Evolutionary conservation across 2,113 vertebrate species (phyloP).

Genomic region (Vanacampus margaritifer): DNA sequence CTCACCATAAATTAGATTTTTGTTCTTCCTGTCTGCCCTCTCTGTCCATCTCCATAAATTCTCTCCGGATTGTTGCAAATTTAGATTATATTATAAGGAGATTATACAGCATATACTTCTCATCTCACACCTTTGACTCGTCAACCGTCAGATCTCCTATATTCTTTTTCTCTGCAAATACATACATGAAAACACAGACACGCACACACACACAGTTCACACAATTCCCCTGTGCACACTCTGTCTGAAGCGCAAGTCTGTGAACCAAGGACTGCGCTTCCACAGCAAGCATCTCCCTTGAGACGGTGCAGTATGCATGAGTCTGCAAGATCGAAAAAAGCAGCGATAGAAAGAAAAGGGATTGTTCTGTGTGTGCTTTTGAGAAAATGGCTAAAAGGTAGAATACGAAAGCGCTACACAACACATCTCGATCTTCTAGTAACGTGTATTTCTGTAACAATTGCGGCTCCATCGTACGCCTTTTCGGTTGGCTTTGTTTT

Average conservation of each 20-base stretch:
- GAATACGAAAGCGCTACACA: slow-evolving; percentile 7
- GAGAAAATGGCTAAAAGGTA: background rate
- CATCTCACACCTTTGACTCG: slow-evolving; percentile 32
- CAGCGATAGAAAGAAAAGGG: background rate
- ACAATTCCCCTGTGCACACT: slow-evolving; percentile 17
- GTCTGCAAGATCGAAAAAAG: slow-evolving; percentile 10
- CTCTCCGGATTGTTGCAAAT: slow-evolving; percentile 2
- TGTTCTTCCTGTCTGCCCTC: slow-evolving; percentile 2
- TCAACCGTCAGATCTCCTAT: slow-evolving; percentile 22
- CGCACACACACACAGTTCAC: slow-evolving; percentile 10
- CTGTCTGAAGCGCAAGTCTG: slow-evolving; percentile 37
- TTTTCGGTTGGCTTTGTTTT: no score
- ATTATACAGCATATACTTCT: slow-evolving; percentile 34
- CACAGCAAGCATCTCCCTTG: slow-evolving; percentile 24
- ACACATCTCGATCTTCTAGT: background rate
- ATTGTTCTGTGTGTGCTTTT: background rate
- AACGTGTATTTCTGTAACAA: no score
- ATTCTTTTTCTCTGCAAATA: slow-evolving; percentile 17
- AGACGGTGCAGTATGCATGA: slow-evolving; percentile 16
- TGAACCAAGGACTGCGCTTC: slow-evolving; percentile 34
- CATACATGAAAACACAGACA: slow-evolving; percentile 8
- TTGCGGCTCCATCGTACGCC: no score
- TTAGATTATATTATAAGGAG: no score
- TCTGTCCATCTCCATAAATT: slow-evolving; percentile 19
- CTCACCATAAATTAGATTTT: background rate